Evolutionary conservation across 2,888 invertebrate genomes (phyloP), one percentile per base, ranked within the genome.

Genomic region (Calephelis perditalis): DNA sequence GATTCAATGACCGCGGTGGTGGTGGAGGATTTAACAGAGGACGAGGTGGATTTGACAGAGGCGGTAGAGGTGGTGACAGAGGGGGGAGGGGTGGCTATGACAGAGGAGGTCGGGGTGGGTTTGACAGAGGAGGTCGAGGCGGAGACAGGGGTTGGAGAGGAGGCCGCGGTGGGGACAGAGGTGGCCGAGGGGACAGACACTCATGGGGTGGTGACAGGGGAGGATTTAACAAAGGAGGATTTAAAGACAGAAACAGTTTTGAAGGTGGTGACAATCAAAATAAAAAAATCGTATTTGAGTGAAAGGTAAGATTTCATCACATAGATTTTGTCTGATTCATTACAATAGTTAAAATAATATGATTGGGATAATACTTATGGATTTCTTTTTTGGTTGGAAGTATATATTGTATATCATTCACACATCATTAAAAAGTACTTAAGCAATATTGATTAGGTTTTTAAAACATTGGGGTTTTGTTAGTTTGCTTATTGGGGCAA

Each of bases 271-370:
- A 89, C 40, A 78, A 83, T 64, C 93, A 94, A 81, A 96, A 95
- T 81, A 96, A 95, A 89, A 95, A 95, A 87, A 95, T 95, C 63
- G 92, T 91, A 60, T 95, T 95, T 78, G 94, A 94, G 65, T 87
- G 88, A 70, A 74, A 76, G 84, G 86, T 86, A 65, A 79, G 79
- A 58, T 35, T 26, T 12, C 15, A 9, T 15, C 7, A 47, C 35
- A 15, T 8, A 26, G 9, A 52, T 52, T 52, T 52, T 7, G 36
- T 56, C 40, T 56, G 40, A 11, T 15, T 10, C 15, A 37, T 12
- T 9, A 57, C 10, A 62, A 15, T 15, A 15, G 15, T 15, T 15
- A 15, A 15, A 15, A 15, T n/a, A 15, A 15, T 15, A 15, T 15
- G 15, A 15, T 15, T 15, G 15, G 15, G 15, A 15, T 15, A 15